Evolutionary conservation across 2,888 invertebrate species (phyloP), one percentile per base, ranked within the genome.

Genomic region (Hoplodrina ambigua): DNA sequence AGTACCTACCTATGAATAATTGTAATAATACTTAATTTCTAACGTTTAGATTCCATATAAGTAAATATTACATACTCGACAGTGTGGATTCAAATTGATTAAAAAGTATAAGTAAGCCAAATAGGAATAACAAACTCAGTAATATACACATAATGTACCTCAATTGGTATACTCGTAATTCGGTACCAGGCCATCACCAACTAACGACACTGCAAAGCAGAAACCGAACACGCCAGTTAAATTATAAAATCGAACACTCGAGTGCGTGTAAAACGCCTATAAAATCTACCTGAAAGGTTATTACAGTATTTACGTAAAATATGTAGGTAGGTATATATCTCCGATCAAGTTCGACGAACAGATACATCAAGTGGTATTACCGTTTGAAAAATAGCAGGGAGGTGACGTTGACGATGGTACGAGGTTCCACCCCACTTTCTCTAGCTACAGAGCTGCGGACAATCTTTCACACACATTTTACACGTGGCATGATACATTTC

Each of bases 291-390:
- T 64, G 49, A 60, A 76, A 77, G 70, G 78, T 84, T 60, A 81
- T 77, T 69, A 75, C 75, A 65, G 72, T 70, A 78, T 78, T 72
- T 68, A 59, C 60, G 70, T 70, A 59, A 74, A 79, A 66, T 73
- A 70, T 82, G 72, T 72, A 72, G 69, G 75, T 67, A 77, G 67
- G 67, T 77, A 79, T 80, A 78, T 78, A 79, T 75, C 77, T 78
- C 74, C 83, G 80, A 84, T 87, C 86, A 83, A 83, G 79, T 85
- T 84, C 79, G 82, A 81, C 81, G 83, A 84, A 84, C 76, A 86
- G 83, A 88, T 87, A 88, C 84, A 89, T 88, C 87, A 88, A 86
- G 83, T 78, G 86, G 88, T 80, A 89, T 89, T 88, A 88, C 85
- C 78, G 86, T 81, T 85, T 86, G 89, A 86, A 84, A 88, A 89